Evolutionary conservation across 2,797 vertebrate genomes (phyloP).

Genomic region (Paramormyrops hopkinsi): DNA sequence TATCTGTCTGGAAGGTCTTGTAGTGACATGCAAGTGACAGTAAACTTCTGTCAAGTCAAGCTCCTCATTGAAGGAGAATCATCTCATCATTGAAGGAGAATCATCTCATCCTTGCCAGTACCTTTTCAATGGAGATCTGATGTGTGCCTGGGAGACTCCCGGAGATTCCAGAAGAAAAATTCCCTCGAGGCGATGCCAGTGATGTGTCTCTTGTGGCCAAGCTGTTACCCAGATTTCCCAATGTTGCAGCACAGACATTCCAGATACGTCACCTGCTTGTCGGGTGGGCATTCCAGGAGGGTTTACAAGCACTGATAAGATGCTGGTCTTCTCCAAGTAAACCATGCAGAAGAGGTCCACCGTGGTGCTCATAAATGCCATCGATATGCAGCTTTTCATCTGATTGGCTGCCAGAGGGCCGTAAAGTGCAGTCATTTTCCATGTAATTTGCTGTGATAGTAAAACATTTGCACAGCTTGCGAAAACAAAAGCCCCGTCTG

Average conservation of each 20-base stretch:
- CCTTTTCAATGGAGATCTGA: neutral
- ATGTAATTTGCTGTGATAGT: slow-evolving; percentile 53
- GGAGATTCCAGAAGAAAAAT: neutral
- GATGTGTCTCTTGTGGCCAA: neutral
- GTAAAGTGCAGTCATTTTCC: slow-evolving; percentile 37
- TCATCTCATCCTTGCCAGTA: neutral
- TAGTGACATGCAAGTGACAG: slow-evolving; percentile 6
- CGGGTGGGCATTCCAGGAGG: neutral
- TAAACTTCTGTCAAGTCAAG: neutral
- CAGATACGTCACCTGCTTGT: neutral
- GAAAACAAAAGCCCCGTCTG: slow-evolving; percentile 45
- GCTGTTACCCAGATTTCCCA: neutral
- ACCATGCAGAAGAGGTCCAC: slow-evolving; percentile 10
- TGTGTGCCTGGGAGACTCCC: neutral
- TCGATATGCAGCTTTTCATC: neutral
- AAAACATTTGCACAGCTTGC: slow-evolving; percentile 46
- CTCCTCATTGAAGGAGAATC: no score
- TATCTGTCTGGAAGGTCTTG: slow-evolving; percentile 11
- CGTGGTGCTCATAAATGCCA: slow-evolving; percentile 29
- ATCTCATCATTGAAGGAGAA: neutral
- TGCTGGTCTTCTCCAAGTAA: neutral
- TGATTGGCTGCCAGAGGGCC: slow-evolving; percentile 48
- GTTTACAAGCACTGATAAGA: neutral
- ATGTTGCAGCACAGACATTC: neutral
- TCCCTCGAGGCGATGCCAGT: neutral